These are phyloP conservation scores for Crioceris asparagi DNA, from an alignment of 2,888 invertebrate species.

Conservation along the genomic window DNA sequence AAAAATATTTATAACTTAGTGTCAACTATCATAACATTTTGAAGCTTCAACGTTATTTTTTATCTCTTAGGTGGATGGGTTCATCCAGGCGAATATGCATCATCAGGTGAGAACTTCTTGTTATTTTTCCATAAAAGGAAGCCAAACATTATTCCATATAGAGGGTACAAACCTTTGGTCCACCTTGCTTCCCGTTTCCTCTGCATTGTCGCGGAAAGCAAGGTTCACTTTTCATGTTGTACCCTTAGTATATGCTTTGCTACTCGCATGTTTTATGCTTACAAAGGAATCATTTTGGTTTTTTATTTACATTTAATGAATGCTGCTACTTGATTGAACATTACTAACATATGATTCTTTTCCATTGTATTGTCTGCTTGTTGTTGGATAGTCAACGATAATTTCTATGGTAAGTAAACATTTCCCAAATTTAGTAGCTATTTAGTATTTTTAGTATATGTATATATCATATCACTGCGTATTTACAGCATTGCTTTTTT, in stretches of 20 bases:
- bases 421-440: background rate
- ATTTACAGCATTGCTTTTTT: background rate
- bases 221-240: too few relatives aligned
- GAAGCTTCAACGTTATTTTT: slow-evolving; percentile 15
- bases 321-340: too few relatives aligned
- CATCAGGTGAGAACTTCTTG: slow-evolving; percentile 65
- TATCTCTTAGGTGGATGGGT: slow-evolving; percentile 77
- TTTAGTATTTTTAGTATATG: background rate
- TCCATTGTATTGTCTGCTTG: slow-evolving; percentile 13
- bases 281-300: too few relatives aligned
- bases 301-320: too few relatives aligned
- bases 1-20: too few relatives aligned
- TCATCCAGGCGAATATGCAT: slow-evolving; percentile 97
- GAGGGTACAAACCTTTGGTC: too few relatives aligned
- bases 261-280: too few relatives aligned
- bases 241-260: too few relatives aligned
- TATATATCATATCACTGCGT: background rate
- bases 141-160: too few relatives aligned
- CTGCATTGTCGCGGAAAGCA: too few relatives aligned
- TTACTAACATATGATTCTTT: slow-evolving; percentile 17
- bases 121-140: background rate
- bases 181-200: too few relatives aligned
- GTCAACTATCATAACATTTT: too few relatives aligned
- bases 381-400: slow-evolving; percentile 83
- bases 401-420: slow-evolving; percentile 92